Evolutionary conservation across 2,888 invertebrate species (phyloP).

Genomic region (Rotaria socialis): DNA sequence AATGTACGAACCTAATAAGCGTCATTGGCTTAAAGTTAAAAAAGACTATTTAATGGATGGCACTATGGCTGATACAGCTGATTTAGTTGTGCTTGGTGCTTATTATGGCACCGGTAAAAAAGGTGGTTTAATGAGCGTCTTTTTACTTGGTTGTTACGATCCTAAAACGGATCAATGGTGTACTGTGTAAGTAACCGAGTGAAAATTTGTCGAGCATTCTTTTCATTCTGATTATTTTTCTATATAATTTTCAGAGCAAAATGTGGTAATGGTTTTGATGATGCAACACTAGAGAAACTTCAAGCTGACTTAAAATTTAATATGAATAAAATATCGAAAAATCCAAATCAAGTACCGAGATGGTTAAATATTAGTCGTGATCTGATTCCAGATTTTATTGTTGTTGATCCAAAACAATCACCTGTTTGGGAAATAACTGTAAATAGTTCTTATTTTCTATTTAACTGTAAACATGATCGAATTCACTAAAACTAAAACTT

Average conservation of each 20-base stretch:
- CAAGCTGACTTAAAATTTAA: conserved; percentile 64
- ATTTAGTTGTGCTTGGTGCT: conserved; percentile 84
- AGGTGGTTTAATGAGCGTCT: conserved; percentile 84
- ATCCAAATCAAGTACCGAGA: conserved; percentile 68
- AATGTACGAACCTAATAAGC: conserved; percentile 82
- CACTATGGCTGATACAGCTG: conserved; percentile 88
- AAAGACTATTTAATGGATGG: conserved; percentile 88
- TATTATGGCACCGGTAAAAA: conserved; percentile 85
- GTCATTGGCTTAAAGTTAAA: conserved; percentile 92
- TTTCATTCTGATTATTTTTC: too few relatives aligned
- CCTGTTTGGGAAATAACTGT: conserved; percentile 88
- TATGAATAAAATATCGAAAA: conserved; percentile 77
- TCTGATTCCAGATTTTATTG: conserved; percentile 83
- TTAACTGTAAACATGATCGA: not conserved
- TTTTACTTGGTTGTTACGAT: conserved; percentile 85
- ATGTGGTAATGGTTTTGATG: conserved; percentile 74
- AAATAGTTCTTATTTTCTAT: not conserved
- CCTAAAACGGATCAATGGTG: conserved; percentile 68
- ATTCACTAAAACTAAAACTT: not conserved
- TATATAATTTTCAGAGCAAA: conserved; percentile 65
- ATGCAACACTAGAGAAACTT: conserved; percentile 73
- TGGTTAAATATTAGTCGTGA: conserved; percentile 79
- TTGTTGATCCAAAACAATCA: conserved; percentile 74
- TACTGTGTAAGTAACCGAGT: conserved; percentile 65
- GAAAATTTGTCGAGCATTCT: too few relatives aligned